These are phyloP conservation scores for Tachystola acroxantha DNA, from an alignment of 2,888 invertebrate species.

Conservation along the genomic window DNA sequence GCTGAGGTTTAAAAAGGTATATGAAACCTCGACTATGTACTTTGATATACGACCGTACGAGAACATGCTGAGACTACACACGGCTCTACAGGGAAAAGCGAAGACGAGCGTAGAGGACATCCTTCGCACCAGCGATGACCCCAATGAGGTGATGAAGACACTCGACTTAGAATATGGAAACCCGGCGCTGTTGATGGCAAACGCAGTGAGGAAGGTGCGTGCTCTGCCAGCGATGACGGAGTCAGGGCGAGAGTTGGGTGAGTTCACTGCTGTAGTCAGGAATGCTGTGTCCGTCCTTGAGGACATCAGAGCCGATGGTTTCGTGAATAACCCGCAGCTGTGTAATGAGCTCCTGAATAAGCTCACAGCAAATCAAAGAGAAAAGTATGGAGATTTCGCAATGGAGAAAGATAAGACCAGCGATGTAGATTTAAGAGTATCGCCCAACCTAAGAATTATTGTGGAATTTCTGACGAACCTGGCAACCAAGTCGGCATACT, in stretches of 20 bases:
- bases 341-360: not conserved
- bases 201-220: not conserved
- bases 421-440: not conserved
- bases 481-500: not conserved
- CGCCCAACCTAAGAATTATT: not conserved
- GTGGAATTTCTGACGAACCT: not conserved
- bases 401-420: not conserved
- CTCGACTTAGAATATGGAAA: not conserved
- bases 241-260: not conserved
- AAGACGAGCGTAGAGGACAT: not conserved
- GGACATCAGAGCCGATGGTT: not conserved
- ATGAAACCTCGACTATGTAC: not conserved
- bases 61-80: not conserved
- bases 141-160: not conserved
- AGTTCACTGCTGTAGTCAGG: not conserved
- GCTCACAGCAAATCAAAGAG: not conserved
- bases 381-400: not conserved
- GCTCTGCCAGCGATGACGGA: not conserved
- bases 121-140: not conserved
- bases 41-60: not conserved
- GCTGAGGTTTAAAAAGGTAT: not conserved
- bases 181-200: not conserved
- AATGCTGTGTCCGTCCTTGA: not conserved
- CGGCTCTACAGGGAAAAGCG: not conserved
- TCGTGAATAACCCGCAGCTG: not conserved